phyloP scores from a whole-genome alignment of 2,113 vertebrate genomes.

The Mastomys coucha region DNA sequence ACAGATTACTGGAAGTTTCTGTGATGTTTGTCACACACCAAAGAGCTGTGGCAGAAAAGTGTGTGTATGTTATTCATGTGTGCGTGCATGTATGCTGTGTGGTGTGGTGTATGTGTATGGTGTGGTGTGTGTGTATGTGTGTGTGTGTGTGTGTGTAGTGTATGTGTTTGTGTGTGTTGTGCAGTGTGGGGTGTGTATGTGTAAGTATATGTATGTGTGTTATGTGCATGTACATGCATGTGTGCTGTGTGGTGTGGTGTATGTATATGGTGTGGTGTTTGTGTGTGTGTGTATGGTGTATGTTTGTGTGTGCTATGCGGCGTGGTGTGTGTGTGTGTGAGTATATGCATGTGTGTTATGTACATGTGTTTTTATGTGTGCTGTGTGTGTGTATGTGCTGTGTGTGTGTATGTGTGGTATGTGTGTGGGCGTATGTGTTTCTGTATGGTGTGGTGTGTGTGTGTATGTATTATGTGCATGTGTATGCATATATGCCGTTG shows the following conservation, averaged over 20 bases:
- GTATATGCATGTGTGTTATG: too few relatives aligned
- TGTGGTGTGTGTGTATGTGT: neutral
- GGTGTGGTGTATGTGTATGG: neutral
- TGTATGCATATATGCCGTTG: neutral
- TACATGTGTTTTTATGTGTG: neutral
- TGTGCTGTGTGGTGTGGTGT: neutral
- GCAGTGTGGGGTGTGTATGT: too few relatives aligned
- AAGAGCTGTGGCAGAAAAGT: slow-evolving; percentile 58
- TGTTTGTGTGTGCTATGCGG: neutral
- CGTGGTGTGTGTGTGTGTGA: neutral
- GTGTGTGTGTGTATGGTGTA: neutral
- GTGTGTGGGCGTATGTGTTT: neutral
- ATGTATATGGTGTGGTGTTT: neutral
- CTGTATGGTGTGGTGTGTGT: neutral
- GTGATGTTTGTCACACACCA: slow-evolving; percentile 51
- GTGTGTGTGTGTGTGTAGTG: too few relatives aligned
- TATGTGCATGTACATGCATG: fast-evolving
- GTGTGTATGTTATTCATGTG: neutral
- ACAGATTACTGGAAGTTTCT: slow-evolving; percentile 63
- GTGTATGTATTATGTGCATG: neutral
- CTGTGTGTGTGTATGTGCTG: neutral
- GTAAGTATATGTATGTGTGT: neutral
- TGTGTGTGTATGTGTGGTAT: neutral
- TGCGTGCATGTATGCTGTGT: neutral
- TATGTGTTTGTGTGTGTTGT: neutral